Evolutionary conservation across 2,888 invertebrate genomes (phyloP).

Genomic region (Tortricodes alternella): DNA sequence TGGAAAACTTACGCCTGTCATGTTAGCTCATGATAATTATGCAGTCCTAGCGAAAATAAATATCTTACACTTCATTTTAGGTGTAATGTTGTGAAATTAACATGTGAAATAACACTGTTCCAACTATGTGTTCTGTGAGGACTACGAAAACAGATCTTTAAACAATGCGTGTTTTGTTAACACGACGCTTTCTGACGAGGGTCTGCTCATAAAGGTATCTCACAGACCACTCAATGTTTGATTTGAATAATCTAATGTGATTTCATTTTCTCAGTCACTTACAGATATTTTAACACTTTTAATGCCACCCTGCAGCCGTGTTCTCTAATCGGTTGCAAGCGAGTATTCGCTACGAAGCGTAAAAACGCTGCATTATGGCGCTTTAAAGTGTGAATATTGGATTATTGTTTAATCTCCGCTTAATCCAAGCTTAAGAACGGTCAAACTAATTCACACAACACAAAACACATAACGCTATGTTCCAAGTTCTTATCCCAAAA

Average conservation of each 20-base stretch:
- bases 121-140: slow-evolving; percentile 30
- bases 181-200: slow-evolving; percentile 63
- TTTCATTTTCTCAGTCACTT: slow-evolving; percentile 9
- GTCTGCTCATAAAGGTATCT: slow-evolving; percentile 33
- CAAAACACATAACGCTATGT: slow-evolving; percentile 32
- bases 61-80: too few relatives aligned
- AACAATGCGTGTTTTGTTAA: slow-evolving; percentile 74
- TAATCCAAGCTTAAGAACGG: slow-evolving; percentile 31
- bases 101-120: not conserved
- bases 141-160: slow-evolving; percentile 65
- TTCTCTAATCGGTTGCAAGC: too few relatives aligned
- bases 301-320: too few relatives aligned
- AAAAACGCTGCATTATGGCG: too few relatives aligned
- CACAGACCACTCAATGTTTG: slow-evolving; percentile 26
- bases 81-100: too few relatives aligned
- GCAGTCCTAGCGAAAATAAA: too few relatives aligned
- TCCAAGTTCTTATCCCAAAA: slow-evolving; percentile 59
- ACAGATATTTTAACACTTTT: too few relatives aligned
- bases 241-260: slow-evolving; percentile 27
- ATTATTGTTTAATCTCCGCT: not conserved
- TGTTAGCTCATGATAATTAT: too few relatives aligned
- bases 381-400: not conserved
- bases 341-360: too few relatives aligned
- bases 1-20: too few relatives aligned
- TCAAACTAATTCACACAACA: slow-evolving; percentile 36